Percentiles rank a stretch among this genome's conserved stretches.
Evolutionary conservation across 2,113 vertebrate species (phyloP).

Genomic region (Sardina pilchardus): DNA sequence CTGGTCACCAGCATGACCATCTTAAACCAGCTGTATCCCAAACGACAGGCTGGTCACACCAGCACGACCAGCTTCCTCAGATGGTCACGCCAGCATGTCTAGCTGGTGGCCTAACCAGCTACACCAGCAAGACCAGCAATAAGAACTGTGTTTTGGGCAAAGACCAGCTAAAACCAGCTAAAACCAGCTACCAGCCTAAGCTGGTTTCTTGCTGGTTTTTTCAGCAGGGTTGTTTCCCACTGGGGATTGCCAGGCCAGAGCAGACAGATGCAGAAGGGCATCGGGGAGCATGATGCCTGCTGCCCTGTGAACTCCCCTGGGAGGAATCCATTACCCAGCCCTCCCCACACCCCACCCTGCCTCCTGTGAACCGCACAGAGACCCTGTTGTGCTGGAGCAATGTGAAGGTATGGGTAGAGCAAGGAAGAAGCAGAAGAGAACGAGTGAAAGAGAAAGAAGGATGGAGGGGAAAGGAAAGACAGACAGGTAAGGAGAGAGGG

Average conservation of each 20-base stretch:
- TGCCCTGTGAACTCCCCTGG: constrained; percentile 20
- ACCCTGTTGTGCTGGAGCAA: constrained; percentile 54
- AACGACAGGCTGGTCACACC: no score
- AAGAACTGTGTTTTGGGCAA: no score
- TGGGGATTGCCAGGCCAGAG: constrained; percentile 19
- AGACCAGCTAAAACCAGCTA: no score
- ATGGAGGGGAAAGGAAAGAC: not conserved
- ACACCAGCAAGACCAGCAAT: no score
- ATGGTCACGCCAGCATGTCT: no score
- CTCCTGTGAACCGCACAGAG: constrained; percentile 54
- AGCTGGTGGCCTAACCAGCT: no score
- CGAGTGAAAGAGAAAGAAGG: not conserved
- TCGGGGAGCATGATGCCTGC: constrained; percentile 30
- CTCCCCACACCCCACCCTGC: constrained; percentile 28
- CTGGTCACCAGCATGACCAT: no score
- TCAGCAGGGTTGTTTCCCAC: constrained; percentile 24
- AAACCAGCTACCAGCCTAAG: no score
- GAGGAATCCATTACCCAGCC: constrained; percentile 30
- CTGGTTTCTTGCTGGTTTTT: no score
- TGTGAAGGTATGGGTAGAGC: not conserved
- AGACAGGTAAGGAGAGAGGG: no score
- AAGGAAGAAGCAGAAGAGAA: not conserved
- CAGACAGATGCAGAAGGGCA: constrained; percentile 36
- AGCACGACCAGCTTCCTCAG: no score
- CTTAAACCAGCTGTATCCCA: no score